Percentiles rank a stretch among this genome's conserved stretches.
phyloP scores from a whole-genome alignment of 2,113 vertebrate genomes.

The Mobula birostris region DNA sequence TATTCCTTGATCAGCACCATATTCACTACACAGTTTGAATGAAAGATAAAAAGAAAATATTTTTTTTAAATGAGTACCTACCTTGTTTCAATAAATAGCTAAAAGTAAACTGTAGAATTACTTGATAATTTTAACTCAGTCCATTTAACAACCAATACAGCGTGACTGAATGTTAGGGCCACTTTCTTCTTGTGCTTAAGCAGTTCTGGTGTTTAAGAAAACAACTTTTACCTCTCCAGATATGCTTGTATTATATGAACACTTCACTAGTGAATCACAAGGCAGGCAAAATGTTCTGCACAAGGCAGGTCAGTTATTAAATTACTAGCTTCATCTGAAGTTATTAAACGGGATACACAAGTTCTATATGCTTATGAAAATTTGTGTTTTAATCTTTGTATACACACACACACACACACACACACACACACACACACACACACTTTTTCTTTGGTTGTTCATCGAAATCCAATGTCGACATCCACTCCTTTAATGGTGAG shows the following conservation, averaged over 20 bases:
- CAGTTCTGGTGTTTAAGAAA: background rate
- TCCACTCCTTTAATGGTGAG: too few species aligned
- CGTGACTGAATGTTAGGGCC: background rate
- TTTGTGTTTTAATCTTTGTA: background rate
- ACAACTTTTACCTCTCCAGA: background rate
- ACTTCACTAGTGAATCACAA: background rate
- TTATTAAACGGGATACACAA: background rate
- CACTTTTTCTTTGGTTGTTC: too few species aligned
- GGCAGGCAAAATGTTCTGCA: background rate
- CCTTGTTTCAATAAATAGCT: background rate
- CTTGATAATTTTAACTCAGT: background rate
- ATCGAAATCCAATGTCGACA: too few species aligned
- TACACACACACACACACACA: too few species aligned
- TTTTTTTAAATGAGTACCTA: background rate
- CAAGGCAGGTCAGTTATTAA: background rate
- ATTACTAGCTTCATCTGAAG: background rate
- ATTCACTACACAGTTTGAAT: background rate
- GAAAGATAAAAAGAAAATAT: background rate
- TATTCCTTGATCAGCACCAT: background rate
- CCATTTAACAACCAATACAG: background rate
- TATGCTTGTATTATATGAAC: background rate
- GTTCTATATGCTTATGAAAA: background rate
- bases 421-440: too few species aligned
- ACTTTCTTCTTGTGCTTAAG: background rate
- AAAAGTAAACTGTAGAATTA: background rate